These are phyloP conservation scores for Epinephelus awoara DNA, from an alignment of 2,797 vertebrate genomes.

Conservation along the genomic window DNA sequence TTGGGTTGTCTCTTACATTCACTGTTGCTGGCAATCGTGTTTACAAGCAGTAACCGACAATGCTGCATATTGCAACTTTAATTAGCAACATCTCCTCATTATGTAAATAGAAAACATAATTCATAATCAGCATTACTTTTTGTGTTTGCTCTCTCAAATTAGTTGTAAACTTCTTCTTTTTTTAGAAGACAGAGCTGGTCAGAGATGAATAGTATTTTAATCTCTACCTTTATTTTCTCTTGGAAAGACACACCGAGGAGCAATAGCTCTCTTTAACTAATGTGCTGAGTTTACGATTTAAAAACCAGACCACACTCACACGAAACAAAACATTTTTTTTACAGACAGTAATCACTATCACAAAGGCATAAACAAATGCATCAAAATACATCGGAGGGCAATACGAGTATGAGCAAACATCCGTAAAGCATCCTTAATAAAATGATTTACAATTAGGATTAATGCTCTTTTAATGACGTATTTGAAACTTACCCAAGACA, in stretches of 20 bases:
- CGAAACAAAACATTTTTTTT: neutral
- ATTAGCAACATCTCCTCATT: too few relatives aligned
- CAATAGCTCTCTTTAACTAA: conserved; percentile 2
- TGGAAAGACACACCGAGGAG: conserved; percentile 22
- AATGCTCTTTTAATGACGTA: conserved; percentile 14
- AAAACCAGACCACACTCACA: neutral
- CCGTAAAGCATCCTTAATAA: neutral
- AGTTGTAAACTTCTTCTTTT: too few relatives aligned
- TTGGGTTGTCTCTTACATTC: too few relatives aligned
- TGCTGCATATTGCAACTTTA: too few relatives aligned
- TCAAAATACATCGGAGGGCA: neutral
- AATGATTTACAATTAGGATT: neutral
- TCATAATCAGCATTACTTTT: too few relatives aligned
- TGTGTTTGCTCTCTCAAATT: too few relatives aligned
- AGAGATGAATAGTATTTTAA: conserved; percentile 17
- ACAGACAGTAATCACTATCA: neutral
- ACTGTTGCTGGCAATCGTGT: too few relatives aligned
- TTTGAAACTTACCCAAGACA: neutral
- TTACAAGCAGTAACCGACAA: too few relatives aligned
- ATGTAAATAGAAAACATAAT: too few relatives aligned
- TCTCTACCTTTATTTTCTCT: conserved; percentile 7
- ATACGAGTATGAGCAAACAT: neutral
- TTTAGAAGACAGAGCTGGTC: too few relatives aligned
- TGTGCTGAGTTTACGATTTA: neutral
- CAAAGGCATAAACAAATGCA: neutral